These are phyloP conservation scores for Triops cancriformis DNA, from an alignment of 1,140 invertebrate species.

Conservation along the genomic window DNA sequence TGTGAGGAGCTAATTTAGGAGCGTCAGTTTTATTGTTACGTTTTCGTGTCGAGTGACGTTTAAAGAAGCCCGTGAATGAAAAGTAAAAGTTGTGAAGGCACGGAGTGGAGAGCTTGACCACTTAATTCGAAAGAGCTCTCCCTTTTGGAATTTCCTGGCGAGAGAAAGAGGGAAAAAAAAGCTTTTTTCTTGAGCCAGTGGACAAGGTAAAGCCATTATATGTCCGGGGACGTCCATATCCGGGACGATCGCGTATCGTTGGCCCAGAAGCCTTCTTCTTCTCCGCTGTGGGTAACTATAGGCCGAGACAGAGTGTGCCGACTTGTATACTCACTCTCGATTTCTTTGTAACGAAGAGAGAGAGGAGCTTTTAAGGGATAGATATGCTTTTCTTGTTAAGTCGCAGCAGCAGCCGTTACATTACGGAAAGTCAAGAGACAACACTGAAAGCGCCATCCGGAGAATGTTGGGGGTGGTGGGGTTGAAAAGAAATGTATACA, in stretches of 20 bases:
- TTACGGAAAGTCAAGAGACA: not conserved
- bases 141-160: not conserved
- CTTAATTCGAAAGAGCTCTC: constrained; percentile 4
- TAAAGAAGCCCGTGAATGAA: too few relatives aligned
- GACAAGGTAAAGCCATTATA: constrained; percentile 14
- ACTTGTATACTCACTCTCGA: constrained; percentile 10
- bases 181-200: not conserved
- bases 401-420: not conserved
- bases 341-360: constrained; percentile 5
- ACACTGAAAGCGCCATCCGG: not conserved
- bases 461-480: not conserved
- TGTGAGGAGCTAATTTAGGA: not conserved
- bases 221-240: constrained; percentile 12
- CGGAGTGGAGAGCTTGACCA: not conserved
- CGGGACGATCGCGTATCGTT: not conserved
- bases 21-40: not conserved
- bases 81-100: too few relatives aligned
- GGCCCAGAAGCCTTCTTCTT: not conserved
- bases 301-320: not conserved
- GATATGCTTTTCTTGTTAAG: constrained; percentile 14
- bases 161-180: not conserved
- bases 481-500: not conserved
- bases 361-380: not conserved
- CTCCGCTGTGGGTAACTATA: not conserved
- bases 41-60: not conserved